Percentiles rank a stretch among this genome's conserved stretches.
Conservation (phyloP, 2,888 invertebrate species). For the Rhingia campestris region DNA sequence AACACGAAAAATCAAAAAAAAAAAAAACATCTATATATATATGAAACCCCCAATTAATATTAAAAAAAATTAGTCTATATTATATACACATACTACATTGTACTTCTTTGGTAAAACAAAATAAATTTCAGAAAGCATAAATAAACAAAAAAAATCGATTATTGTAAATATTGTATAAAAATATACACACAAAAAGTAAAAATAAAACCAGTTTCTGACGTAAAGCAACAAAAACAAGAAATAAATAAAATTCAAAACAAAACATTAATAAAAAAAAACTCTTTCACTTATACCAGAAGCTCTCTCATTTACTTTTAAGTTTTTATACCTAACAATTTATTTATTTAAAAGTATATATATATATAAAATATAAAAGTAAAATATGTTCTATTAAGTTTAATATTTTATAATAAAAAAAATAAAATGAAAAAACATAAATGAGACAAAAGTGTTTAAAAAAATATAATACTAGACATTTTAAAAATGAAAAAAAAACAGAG, state of each 20-base stretch:
- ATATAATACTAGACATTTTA: conserved; percentile 66
- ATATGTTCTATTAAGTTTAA: conserved; percentile 69
- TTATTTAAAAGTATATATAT: conserved; percentile 23
- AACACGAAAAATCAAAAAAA: conserved; percentile 57
- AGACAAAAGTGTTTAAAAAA: conserved; percentile 37
- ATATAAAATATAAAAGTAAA: conserved; percentile 25
- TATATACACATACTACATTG: conserved; percentile 70
- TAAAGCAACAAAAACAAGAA: conserved; percentile 36
- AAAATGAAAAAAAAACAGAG: conserved; percentile 44
- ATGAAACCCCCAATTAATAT: conserved; percentile 59
- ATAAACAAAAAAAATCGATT: conserved; percentile 49
- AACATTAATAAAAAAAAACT: conserved; percentile 1
- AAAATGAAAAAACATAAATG: conserved; percentile 36
- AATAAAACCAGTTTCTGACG: conserved; percentile 56
- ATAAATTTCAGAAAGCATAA: conserved; percentile 31
- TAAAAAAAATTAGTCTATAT: conserved; percentile 66
- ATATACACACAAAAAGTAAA: conserved; percentile 61
- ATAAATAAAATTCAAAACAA: conserved; percentile 25
- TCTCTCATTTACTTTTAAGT: conserved; percentile 64
- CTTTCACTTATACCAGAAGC: conserved; percentile 36
- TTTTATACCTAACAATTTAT: conserved; percentile 60
- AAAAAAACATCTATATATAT: conserved; percentile 45
- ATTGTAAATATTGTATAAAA: conserved; percentile 76
- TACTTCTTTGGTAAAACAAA: conserved; percentile 69
- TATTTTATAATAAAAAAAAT: conserved; percentile 62